Conservation (phyloP, 64 coral and sea anemone species). For the Exaiptasia diaphana region DNA sequence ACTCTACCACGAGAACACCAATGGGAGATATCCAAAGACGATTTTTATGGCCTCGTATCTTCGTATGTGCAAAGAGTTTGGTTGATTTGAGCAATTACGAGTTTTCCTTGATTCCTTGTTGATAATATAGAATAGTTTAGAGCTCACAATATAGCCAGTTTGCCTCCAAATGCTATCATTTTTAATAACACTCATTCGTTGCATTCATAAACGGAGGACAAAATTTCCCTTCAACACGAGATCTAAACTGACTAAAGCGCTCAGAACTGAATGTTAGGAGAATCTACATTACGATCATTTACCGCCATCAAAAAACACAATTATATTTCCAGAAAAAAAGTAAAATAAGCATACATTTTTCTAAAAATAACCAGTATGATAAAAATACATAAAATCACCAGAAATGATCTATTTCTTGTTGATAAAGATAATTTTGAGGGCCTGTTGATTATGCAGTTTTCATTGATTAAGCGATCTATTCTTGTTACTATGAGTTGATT, state of each 20-base stretch:
- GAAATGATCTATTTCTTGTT: too few species aligned
- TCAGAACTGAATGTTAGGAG: constrained; percentile 42
- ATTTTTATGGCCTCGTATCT: constrained; percentile 58
- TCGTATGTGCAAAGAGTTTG: constrained; percentile 51
- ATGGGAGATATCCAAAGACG: constrained; percentile 55
- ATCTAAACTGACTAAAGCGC: constrained; percentile 80
- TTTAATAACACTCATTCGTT: constrained; percentile 34
- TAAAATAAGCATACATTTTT: too few species aligned
- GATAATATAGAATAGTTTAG: constrained; percentile 38
- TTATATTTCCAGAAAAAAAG: too few species aligned
- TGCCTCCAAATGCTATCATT: constrained; percentile 67
- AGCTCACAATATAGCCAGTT: constrained; percentile 32
- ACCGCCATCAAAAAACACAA: not conserved
- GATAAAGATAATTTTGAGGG: too few species aligned
- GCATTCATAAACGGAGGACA: constrained; percentile 95
- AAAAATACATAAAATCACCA: too few species aligned
- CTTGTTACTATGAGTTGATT: constrained; percentile 34
- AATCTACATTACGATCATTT: constrained; percentile 44
- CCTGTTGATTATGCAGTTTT: too few species aligned
- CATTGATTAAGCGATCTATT: constrained; percentile 40
- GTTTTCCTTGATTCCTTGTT: not conserved
- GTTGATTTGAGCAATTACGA: not conserved
- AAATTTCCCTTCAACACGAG: constrained; percentile 99
- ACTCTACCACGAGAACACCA: constrained; percentile 64
- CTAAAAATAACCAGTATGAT: too few species aligned